These are phyloP conservation scores for Macroramphosus scolopax DNA, from an alignment of 2,797 vertebrate genomes.

Conservation along the genomic window DNA sequence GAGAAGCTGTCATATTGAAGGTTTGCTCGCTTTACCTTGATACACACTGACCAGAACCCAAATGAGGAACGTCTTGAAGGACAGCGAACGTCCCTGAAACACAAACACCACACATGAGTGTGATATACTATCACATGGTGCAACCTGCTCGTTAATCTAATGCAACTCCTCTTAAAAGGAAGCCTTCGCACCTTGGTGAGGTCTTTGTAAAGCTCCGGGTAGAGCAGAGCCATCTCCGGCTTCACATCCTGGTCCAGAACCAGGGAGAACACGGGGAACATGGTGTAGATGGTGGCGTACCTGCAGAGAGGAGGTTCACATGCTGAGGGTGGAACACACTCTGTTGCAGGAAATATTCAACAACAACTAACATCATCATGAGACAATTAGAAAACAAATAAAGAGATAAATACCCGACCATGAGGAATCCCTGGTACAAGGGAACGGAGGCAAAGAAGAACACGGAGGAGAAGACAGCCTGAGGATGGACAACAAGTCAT, in stretches of 20 bases:
- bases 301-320: constrained; percentile 61
- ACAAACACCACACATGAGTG: constrained; percentile 21
- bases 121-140: neutral
- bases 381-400: neutral
- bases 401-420: constrained; percentile 90
- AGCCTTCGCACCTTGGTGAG: constrained; percentile 87
- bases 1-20: neutral
- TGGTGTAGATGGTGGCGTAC: constrained; percentile 98
- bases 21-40: constrained; percentile 83
- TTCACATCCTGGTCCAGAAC: constrained; percentile 98
- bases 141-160: too few species aligned
- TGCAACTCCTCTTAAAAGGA: neutral
- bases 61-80: constrained; percentile 97
- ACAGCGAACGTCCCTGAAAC: constrained; percentile 90
- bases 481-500: constrained; percentile 19
- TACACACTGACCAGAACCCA: constrained; percentile 98
- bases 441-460: constrained; percentile 98
- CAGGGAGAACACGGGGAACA: constrained; percentile 98
- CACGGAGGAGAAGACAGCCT: constrained; percentile 97
- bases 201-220: constrained; percentile 98
- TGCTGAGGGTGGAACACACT: neutral
- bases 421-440: constrained; percentile 98
- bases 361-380: too few species aligned
- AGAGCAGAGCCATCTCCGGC: constrained; percentile 93
- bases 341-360: too few species aligned